Conservation (phyloP, 2,113 vertebrate genomes). For the Chitala chitala region DNA sequence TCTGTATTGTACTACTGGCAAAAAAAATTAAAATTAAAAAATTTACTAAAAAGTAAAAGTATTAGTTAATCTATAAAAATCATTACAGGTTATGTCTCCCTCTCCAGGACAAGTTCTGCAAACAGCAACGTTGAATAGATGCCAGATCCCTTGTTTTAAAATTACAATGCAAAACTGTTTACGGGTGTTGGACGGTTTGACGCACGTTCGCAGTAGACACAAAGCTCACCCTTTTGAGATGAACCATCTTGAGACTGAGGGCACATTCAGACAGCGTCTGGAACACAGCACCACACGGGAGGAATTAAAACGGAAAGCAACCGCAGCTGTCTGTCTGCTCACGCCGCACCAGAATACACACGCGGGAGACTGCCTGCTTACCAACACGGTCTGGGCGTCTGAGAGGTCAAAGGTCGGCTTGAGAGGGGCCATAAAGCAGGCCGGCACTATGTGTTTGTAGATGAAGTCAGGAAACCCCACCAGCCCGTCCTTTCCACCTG, state of each 20-base stretch:
- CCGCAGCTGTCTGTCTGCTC: too few species aligned
- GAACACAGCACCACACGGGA: constrained; percentile 19
- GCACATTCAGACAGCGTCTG: constrained; percentile 94
- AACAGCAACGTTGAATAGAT: too few species aligned
- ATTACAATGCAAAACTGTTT: too few species aligned
- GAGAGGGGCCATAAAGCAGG: constrained; percentile 91
- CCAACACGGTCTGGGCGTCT: constrained; percentile 92
- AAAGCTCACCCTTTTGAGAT: constrained; percentile 85
- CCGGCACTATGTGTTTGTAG: constrained; percentile 95
- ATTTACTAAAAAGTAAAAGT: too few species aligned
- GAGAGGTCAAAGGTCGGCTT: constrained; percentile 94
- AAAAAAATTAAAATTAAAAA: too few species aligned
- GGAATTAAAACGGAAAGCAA: neutral
- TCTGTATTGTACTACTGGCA: too few species aligned
- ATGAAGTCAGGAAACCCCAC: constrained; percentile 94
- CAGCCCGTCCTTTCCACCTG: constrained; percentile 92
- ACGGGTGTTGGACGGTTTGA: neutral
- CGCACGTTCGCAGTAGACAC: neutral
- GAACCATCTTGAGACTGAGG: constrained; percentile 89
- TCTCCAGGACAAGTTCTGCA: too few species aligned
- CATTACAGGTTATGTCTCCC: too few species aligned
- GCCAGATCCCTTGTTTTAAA: too few species aligned
- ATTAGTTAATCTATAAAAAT: too few species aligned
- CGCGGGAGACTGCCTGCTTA: constrained; percentile 41
- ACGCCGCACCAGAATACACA: neutral